phyloP scores from a whole-genome alignment of 2,888 invertebrate species.

The Dryobotodes eremita region DNA sequence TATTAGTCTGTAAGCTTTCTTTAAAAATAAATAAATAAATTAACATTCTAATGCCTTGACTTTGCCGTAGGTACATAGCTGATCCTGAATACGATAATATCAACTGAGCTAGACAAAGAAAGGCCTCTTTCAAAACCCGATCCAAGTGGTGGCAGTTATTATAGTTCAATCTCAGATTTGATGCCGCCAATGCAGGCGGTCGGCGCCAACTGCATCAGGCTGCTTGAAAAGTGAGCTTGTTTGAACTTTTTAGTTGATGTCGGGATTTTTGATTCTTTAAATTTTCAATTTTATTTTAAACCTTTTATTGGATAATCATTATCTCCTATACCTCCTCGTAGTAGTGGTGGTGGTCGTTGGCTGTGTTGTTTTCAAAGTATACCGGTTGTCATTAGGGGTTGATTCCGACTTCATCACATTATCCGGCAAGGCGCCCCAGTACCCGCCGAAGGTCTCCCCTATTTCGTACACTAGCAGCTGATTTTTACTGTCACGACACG shows the following conservation, averaged over 20 bases:
- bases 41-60: not conserved
- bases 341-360: constrained; percentile 49
- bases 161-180: not conserved
- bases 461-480: constrained; percentile 83
- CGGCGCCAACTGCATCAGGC: not conserved
- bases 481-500: constrained; percentile 72
- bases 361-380: constrained; percentile 76
- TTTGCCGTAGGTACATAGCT: not conserved
- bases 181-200: not conserved
- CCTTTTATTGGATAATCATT: not conserved
- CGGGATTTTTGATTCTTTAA: not conserved
- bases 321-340: constrained; percentile 43
- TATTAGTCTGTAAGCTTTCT: too few relatives aligned
- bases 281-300: not conserved
- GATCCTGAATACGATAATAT: not conserved
- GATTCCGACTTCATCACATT: constrained; percentile 64
- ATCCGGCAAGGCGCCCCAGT: constrained; percentile 84
- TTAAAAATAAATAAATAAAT: too few relatives aligned
- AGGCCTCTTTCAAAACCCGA: not conserved
- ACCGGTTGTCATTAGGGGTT: constrained; percentile 64
- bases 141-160: not conserved
- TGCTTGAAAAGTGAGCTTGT: not conserved
- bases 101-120: not conserved
- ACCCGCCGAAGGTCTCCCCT: constrained; percentile 85
- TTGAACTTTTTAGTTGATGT: not conserved